Base-by-base conservation (phyloP, 2,888 invertebrate genomes). In the Tromatobia lineatoria region DNA sequence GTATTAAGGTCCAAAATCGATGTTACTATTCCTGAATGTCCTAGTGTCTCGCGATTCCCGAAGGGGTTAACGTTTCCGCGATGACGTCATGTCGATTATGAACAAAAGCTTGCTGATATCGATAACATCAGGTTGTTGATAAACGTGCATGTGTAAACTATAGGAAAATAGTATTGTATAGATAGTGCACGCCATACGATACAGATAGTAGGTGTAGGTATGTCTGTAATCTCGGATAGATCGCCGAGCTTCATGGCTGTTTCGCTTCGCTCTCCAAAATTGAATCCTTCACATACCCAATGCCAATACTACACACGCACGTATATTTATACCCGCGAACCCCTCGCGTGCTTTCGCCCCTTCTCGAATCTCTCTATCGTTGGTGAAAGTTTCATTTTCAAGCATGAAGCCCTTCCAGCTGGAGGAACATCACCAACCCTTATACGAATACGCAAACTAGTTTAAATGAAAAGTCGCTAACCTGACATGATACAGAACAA, bases 261-360 rank as follows among this genome's bases (percentile, higher is more conserved):
- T 64, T 64, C 38, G 64, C 64, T 52, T 57, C 50, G 50, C 64
- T 75, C 75, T 38, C 50, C 64, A 75, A 75, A 75, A 75, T 75
- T 75, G 75, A 75, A 75, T 75, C 75, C 75, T 52, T 25, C 75
- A 52, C 64, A 75, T 75, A 75, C 64, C 64, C 75, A 54, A 54
- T 42, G 23, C 20, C 66, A 54, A 66, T 76, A 66, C 50, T 76
- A 66, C 64, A 54, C 66, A 66, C 54, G 42, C 47, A 47, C 59
- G 25, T 54, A 76, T 66, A 52, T 42, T 66, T 42, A 54, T 61
- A 34, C 34, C 25, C 64, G 45, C 8, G 20, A 20, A 50, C 18
- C 54, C 42, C 66, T 76, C 42, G 52, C 75, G 75, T 76, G 75
- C 52, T 76, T 66, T 42, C 45, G 20, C n/a, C 45, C 18, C 61